phyloP scores from a whole-genome alignment of 1,140 invertebrate genomes.

The Potamilus streckersoni region DNA sequence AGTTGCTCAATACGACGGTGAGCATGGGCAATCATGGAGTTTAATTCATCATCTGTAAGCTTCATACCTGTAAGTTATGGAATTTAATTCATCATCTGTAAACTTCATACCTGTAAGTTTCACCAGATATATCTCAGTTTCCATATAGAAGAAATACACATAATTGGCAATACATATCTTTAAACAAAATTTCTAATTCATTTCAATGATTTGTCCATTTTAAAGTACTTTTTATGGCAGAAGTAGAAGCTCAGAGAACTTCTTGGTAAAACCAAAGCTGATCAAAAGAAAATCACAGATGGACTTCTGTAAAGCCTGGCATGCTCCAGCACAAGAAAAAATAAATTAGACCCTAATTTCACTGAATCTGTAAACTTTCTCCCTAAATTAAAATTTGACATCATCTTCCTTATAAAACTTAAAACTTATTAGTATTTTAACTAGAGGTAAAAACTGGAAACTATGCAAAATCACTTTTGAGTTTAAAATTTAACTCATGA shows the following conservation, averaged over 20 bases:
- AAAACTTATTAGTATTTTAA: too few species aligned
- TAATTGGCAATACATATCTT: neutral
- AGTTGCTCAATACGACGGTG: constrained; percentile 71
- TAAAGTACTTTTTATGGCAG: neutral
- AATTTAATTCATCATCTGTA: constrained; percentile 70
- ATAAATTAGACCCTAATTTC: too few species aligned
- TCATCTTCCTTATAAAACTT: too few species aligned
- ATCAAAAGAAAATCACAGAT: neutral
- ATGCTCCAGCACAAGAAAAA: too few species aligned
- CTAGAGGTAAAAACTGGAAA: too few species aligned
- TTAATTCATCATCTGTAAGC: constrained; percentile 70
- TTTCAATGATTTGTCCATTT: neutral
- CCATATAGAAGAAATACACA: neutral
- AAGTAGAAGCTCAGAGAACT: neutral
- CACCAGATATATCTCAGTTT: neutral
- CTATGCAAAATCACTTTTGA: too few species aligned
- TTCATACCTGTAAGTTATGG: constrained; percentile 63
- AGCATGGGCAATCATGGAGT: constrained; percentile 71
- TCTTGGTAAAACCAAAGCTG: neutral
- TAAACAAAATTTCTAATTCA: neutral
- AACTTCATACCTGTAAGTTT: constrained; percentile 61
- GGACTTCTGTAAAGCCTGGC: too few species aligned
- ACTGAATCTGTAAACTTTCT: too few species aligned
- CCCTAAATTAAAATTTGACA: too few species aligned
- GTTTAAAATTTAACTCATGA: too few species aligned